phyloP scores from a whole-genome alignment of 2,797 vertebrate species.

The Clarias pachynema region DNA sequence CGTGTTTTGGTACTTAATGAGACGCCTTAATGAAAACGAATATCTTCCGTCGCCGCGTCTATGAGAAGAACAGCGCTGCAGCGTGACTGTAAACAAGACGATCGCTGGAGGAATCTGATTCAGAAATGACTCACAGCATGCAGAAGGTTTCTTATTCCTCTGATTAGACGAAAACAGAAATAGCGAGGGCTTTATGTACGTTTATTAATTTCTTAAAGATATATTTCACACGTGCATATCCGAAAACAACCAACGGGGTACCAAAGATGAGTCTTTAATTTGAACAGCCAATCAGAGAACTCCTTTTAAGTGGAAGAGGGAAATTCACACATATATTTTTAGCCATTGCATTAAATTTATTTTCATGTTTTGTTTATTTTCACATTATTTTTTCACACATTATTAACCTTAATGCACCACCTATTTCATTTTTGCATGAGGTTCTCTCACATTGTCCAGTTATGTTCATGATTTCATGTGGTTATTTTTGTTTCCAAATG shows the following conservation, averaged over 20 bases:
- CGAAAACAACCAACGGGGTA: not conserved
- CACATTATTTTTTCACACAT: not conserved
- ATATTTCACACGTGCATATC: not conserved
- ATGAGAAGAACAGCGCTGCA: not conserved
- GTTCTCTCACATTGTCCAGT: too few species aligned
- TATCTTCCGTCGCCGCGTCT: not conserved
- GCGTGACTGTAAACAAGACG: constrained; percentile 16
- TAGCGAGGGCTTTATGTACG: not conserved
- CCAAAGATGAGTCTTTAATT: not conserved
- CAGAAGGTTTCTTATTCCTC: not conserved
- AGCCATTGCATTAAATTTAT: not conserved
- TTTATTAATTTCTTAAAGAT: not conserved
- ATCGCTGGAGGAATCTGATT: constrained; percentile 16
- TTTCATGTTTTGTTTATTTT: not conserved
- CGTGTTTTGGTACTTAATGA: constrained; percentile 32
- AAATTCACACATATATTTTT: not conserved
- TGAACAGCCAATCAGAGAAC: not conserved
- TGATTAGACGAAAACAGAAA: not conserved
- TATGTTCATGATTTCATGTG: too few species aligned
- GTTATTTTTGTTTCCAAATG: too few species aligned
- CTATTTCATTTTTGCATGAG: too few species aligned
- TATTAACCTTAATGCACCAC: too few species aligned
- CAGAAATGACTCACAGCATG: constrained; percentile 9
- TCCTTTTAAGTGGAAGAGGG: not conserved
- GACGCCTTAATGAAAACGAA: constrained; percentile 32